Evolutionary conservation across 2,797 vertebrate genomes (phyloP), one percentile per base, ranked within the genome.

Genomic region (Pangasius larnaudii): DNA sequence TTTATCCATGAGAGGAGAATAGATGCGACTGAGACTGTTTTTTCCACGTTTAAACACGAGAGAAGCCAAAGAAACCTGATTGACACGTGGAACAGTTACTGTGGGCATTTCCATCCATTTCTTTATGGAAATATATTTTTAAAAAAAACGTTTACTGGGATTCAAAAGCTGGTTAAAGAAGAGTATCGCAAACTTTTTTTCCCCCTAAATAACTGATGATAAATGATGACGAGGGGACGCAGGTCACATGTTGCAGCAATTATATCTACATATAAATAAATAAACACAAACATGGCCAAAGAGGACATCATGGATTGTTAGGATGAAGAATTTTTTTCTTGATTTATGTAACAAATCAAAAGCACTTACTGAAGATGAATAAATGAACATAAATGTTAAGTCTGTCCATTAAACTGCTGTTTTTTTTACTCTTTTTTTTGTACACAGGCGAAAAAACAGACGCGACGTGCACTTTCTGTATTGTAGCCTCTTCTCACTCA

Each of bases 341-440:
- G 42, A 49, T 49, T 49, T 75, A 49, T n/a, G 1, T 6, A n/a
- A 69, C 10, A 13, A 27, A 30, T 4, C 16, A 56, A 80, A 36
- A 58, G 77, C 77, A 79, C 77, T 79, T 79, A 36, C 3, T 79
- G 19, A 58, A 79, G 51, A 56, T 56, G 16, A 78, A 53, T 53
- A 78, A 30, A 51, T 6, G 13, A n/a, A n/a, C 5, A 13, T 7
- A 8, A 51, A 27, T 5, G 0, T 49, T 46, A 46, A 14, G 2
- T 24, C 71, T 42, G 10, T 46, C 1, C 2, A 0, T 53, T 30
- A 74, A 13, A 9, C 74, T n/a, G 22, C 22, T 27, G 42, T 24
- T 24, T 24, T 42, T n/a, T 1, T 18, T 53, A 6, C 19, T 24
- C 22, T 72, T 18, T 69, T 36, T 46, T 7, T 8, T 0, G 27